Evolutionary conservation across 2,113 vertebrate genomes (phyloP).

Genomic region (Pygoscelis adeliae): DNA sequence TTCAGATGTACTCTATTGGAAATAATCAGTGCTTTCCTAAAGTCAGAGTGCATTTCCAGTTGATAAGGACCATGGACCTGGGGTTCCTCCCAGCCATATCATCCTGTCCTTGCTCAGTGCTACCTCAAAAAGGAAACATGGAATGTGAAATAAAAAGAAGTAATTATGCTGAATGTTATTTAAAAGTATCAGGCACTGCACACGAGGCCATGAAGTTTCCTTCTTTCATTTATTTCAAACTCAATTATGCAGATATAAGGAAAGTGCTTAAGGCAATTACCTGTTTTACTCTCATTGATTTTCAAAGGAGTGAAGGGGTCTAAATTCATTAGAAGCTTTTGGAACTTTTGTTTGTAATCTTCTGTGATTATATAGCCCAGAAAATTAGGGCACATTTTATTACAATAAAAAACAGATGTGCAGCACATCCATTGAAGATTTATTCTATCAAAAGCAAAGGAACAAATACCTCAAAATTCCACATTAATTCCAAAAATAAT

Average conservation of each 20-base stretch:
- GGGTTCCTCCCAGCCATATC: not conserved
- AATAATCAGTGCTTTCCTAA: not conserved
- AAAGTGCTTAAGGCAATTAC: conserved; percentile 17
- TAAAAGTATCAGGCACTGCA: not conserved
- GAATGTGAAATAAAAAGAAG: not conserved
- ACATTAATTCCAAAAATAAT: not conserved
- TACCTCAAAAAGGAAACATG: not conserved
- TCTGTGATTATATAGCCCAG: not conserved
- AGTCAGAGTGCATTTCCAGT: not conserved
- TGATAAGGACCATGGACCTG: not conserved
- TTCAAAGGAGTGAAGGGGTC: not conserved
- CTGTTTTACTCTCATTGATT: conserved; percentile 16
- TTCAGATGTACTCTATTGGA: not conserved
- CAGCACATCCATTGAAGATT: not conserved
- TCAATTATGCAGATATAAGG: conserved; percentile 10
- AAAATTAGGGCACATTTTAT: not conserved
- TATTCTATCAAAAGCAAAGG: not conserved
- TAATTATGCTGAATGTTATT: not conserved
- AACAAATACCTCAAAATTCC: not conserved
- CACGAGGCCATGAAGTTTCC: not conserved
- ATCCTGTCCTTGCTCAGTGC: not conserved
- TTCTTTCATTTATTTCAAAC: conserved; percentile 14
- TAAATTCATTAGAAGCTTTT: conserved; percentile 12
- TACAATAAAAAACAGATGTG: not conserved
- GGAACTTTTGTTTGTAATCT: not conserved